These are phyloP conservation scores for Apamea epomidion DNA, from an alignment of 2,888 invertebrate species.

Conservation along the genomic window DNA sequence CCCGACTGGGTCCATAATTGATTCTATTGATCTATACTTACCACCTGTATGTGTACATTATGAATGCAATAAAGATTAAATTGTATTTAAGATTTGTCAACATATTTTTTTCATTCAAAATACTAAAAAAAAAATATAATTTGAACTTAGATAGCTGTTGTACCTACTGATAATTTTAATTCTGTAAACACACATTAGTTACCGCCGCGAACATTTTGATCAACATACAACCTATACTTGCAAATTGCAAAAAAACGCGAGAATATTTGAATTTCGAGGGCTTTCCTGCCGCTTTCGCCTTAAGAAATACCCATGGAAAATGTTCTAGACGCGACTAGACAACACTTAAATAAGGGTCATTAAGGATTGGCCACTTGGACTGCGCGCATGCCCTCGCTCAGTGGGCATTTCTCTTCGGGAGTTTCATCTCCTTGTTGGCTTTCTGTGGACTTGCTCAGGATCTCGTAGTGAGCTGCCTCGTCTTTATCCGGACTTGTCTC, in stretches of 20 bases:
- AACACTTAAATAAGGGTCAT: slow-evolving; percentile 39
- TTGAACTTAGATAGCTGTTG: not conserved
- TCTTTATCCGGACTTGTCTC: slow-evolving; percentile 91
- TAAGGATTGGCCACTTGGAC: slow-evolving; percentile 66
- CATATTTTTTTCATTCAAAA: not conserved
- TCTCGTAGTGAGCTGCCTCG: slow-evolving; percentile 90
- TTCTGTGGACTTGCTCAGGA: slow-evolving; percentile 88
- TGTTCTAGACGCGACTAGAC: slow-evolving; percentile 1
- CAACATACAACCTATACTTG: not conserved
- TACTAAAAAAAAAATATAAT: not conserved
- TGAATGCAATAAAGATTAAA: no score
- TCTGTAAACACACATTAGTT: not conserved
- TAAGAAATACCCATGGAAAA: not conserved
- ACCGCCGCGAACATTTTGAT: not conserved
- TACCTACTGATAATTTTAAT: not conserved
- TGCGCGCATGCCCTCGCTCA: slow-evolving; percentile 70
- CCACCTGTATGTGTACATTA: no score
- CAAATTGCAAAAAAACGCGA: not conserved
- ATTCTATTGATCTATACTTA: no score
- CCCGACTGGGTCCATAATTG: no score
- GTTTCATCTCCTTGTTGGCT: slow-evolving; percentile 28
- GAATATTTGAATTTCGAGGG: not conserved
- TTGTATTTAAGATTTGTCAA: not conserved
- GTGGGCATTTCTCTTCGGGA: slow-evolving; percentile 59
- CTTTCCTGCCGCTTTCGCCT: not conserved